Evolutionary conservation across 2,888 invertebrate species (phyloP).

Genomic region (Heteromurus nitidus): DNA sequence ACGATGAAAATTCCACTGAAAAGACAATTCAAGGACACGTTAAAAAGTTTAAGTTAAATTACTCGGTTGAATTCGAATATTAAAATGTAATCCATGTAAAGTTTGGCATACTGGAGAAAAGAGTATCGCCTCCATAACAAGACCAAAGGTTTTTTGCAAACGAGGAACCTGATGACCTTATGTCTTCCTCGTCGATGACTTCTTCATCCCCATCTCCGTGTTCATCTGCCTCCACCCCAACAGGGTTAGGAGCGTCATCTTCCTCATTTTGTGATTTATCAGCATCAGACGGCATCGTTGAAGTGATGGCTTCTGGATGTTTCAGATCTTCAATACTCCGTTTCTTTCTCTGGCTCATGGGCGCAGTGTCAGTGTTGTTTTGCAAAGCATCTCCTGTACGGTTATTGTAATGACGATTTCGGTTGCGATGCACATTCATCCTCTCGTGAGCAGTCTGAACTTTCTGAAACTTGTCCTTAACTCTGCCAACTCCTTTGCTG

Average conservation of each 20-base stretch:
- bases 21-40: too few species aligned
- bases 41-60: too few species aligned
- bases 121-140: conserved; percentile 85
- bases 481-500: conserved; percentile 36
- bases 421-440: conserved; percentile 58
- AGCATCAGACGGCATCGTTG: neutral
- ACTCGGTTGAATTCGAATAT: too few species aligned
- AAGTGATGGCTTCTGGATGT: too few species aligned
- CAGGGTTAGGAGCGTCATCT: conserved; percentile 69
- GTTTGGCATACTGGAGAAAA: too few species aligned
- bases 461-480: conserved; percentile 37
- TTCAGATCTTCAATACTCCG: neutral
- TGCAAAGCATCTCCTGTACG: neutral
- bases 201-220: conserved; percentile 63
- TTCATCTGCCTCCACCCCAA: conserved; percentile 66
- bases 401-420: conserved; percentile 44
- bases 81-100: too few species aligned
- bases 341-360: neutral
- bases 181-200: conserved; percentile 72
- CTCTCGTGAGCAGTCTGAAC: conserved; percentile 68
- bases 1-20: conserved; percentile 84
- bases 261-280: conserved; percentile 32
- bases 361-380: too few species aligned
- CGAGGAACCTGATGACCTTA: conserved; percentile 82
- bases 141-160: conserved; percentile 86